Base-by-base conservation (phyloP, 2,797 vertebrate genomes). In the Neosilurus hyrtlii region DNA sequence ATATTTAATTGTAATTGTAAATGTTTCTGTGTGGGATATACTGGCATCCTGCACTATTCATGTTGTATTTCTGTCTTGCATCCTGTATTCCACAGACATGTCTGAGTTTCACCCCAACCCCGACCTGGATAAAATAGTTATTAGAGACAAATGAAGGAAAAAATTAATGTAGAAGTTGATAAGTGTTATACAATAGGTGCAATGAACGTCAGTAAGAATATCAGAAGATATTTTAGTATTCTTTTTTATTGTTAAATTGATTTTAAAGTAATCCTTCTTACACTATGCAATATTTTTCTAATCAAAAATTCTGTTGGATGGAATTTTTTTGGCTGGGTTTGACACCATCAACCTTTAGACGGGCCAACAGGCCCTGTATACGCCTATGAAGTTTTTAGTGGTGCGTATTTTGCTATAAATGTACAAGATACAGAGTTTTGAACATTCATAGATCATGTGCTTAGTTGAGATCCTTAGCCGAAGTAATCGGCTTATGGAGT, bases 401-500 rank as follows among this genome's bases (percentile, higher is more conserved):
- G 26, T 7, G 3, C 3, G 15, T 57, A 56, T 30, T 43, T 43
- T 70, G 51, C 12, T 70, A 3, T 54, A 49, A 70, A 70, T 24
- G 2, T 79, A 26, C 2, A 67, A 54, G 79, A 82, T 62, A 59
- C 35, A 79, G 74, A 75, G 61, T 82, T 87, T 87, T 86, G 84
- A 88, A 83, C 79, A 81, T 86, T 88, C 78, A 83, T 72, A 49
- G 82, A 88, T 90, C 88, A 90, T 90, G 89, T 88, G 89, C 86
- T 88, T 49, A 51, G 57, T 70, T 85, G 83, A 80, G 74, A 79
- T 82, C 77, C 65, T 65, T 78, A 78, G 68, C 67, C 73, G 56
- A 70, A 72, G 59, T 90, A 90, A 91, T 89, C 86, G 86, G 89
- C 88, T 89, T 90, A 90, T 75, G 57, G 67, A 88, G 89, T 90